Base-by-base conservation (phyloP, 2,113 vertebrate genomes). In the Acrocephalus arundinaceus region DNA sequence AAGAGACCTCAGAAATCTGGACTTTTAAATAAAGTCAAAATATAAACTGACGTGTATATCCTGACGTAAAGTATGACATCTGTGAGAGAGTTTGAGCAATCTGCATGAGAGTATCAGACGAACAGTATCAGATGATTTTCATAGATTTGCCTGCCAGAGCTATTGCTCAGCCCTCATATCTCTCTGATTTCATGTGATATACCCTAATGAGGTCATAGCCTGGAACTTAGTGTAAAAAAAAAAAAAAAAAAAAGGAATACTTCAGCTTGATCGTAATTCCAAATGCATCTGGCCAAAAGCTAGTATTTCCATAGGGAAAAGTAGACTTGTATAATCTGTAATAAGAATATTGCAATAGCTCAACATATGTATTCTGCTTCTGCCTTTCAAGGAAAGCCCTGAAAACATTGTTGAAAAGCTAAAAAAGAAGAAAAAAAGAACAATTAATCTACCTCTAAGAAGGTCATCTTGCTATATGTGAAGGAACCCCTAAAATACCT, bases 171-270 rank as follows among this genome's bases (percentile, higher is more conserved):
- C 55, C n/a, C 58, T 90, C 59, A 81, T 55, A 81, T 73, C 75
- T 90, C 79, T 94, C 90, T 94, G 76, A 94, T 96, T 96, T 95
- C 92, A 67, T 43, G 84, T 61, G 85, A 93, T 95, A 91, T 86
- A 67, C 27, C 27, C 35, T 90, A 86, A 91, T 92, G 87, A 93
- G 59, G 72, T 93, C 93, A 86, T 27, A 95, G 63, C 52, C 79
- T 77, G 90, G 85, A 90, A 91, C 59, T 43, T 45, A 22, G 46
- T 28, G 31, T 27, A 51, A 74, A 92, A 94, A 65, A 66, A 66
- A 37, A 94, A 65, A 66, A 51, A 74, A 92, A 94, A 65, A 66
- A 74, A 30, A 21, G 6, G 21, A 71, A 77, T 74, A 54, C 54
- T 87, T 51, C 63, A 87, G 41, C 67, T 41, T 90, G 67, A 67